Percentiles rank a stretch among this genome's conserved stretches.
phyloP scores from a whole-genome alignment of 1,140 invertebrate genomes.

The Cyphomyrmex costatus region DNA sequence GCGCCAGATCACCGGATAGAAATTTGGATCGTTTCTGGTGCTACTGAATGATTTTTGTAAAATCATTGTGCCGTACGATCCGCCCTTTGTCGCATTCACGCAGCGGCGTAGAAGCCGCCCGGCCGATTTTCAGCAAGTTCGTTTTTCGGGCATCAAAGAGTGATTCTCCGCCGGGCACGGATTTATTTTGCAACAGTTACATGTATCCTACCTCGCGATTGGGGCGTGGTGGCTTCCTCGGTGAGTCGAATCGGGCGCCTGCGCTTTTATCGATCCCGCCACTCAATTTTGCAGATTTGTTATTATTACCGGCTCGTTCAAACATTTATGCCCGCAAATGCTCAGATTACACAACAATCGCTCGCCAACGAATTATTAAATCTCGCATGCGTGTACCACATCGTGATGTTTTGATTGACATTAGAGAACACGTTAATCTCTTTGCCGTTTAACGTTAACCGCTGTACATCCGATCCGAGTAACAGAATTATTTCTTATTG shows the following conservation, averaged over 20 bases:
- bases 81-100: conserved; percentile 32
- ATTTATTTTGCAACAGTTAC: conserved; percentile 56
- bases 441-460: neutral
- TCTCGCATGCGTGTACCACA: neutral
- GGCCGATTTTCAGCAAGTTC: conserved; percentile 1
- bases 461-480: neutral
- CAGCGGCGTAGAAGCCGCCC: conserved; percentile 23
- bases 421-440: neutral
- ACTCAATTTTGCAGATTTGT: conserved; percentile 37
- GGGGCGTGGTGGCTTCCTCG: conserved; percentile 50
- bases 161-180: conserved; percentile 35
- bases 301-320: conserved; percentile 35
- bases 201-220: conserved; percentile 28
- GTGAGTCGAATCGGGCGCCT: conserved; percentile 36
- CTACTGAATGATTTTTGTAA: conserved; percentile 53
- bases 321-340: conserved; percentile 50
- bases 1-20: conserved; percentile 45
- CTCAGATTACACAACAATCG: conserved; percentile 53
- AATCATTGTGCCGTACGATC: conserved; percentile 44
- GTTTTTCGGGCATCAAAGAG: conserved; percentile 41
- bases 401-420: conserved; percentile 38
- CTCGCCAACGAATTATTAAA: conserved; percentile 41
- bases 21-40: conserved; percentile 25
- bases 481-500: conserved; percentile 17
- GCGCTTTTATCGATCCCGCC: conserved; percentile 54